Base-by-base conservation (phyloP, 2,888 invertebrate genomes). In the Drosophila histrio region DNA sequence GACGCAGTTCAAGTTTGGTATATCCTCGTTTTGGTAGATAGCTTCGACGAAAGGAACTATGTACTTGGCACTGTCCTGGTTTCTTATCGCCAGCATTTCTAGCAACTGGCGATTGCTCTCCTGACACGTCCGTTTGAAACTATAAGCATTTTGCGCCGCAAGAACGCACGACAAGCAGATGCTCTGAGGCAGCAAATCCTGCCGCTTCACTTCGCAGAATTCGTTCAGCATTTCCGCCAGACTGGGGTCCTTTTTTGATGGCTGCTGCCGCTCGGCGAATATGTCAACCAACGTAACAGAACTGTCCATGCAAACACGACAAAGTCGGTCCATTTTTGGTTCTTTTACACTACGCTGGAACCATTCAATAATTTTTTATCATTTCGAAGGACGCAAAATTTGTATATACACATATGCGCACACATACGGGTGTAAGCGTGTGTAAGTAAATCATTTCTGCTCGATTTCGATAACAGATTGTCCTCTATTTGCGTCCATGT, bases 61-160 rank as follows among this genome's bases (percentile, higher is more conserved):
- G 7, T 19, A 64, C 11, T 57, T 53, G 13, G 30, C n/a, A 3
- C 44, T 41, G 72, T 92, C 79, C 66, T 93, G 93, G 5, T 92
- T 83, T 46, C 89, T 91, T 4, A n/a, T 39, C 8, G 52, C n/a
- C 28, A 67, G 39, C 2, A 81, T 32, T 5, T 66, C 41, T 4
- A 88, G 26, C 2, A 87, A 69, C 11, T 72, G 61, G 0, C 46
- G 62, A 43, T 89, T 77, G 3, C 90, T 88, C 26, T 77, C 77
- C 60, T 88, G 87, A 26, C 89, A 90, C 34, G 79, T 86, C 6
- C 79, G 72, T 49, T 89, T 90, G 41, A 92, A 91, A 15, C 77
- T 66, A 49, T 79, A 91, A 0, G 91, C 88, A 41, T 72, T 72
- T 30, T 75, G 82, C 2, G 89, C 78, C 15, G 79, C 79, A 3